Evolutionary conservation across 1,140 invertebrate species (phyloP).

Genomic region (Paraescarpia echinospica): DNA sequence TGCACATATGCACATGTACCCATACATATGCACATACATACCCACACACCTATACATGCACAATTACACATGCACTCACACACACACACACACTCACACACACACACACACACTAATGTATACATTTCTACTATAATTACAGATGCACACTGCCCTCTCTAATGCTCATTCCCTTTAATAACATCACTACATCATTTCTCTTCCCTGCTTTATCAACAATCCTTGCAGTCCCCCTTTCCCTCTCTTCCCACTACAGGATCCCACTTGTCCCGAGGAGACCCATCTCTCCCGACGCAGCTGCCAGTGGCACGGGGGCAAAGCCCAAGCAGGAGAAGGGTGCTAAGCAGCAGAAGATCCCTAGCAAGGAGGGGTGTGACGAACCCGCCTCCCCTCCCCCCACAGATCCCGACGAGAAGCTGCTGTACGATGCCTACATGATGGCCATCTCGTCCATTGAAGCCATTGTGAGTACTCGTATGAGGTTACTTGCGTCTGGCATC

Average conservation of each 20-base stretch:
- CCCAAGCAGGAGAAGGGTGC: slow-evolving; percentile 47
- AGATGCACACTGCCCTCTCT: background rate
- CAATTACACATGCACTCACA: too few relatives aligned
- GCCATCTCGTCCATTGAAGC: slow-evolving; percentile 37
- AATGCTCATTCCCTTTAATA: background rate
- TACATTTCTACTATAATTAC: background rate
- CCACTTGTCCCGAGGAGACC: slow-evolving; percentile 52
- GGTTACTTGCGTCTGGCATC: background rate
- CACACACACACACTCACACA: background rate
- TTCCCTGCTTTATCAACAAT: background rate
- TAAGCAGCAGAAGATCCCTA: slow-evolving; percentile 34
- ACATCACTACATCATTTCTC: background rate
- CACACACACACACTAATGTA: background rate
- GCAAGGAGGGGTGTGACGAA: slow-evolving; percentile 38
- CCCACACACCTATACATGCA: too few relatives aligned
- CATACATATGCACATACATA: too few relatives aligned
- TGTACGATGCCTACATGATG: slow-evolving; percentile 49
- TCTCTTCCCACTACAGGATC: slow-evolving; percentile 38
- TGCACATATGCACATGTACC: too few relatives aligned
- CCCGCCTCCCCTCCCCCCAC: slow-evolving; percentile 45
- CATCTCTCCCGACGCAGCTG: slow-evolving; percentile 44
- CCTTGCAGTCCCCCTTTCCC: background rate
- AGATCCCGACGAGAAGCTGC: slow-evolving; percentile 54
- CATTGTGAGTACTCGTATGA: slow-evolving; percentile 39
- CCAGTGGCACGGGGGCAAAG: slow-evolving; percentile 42